Percentiles rank a stretch among this genome's conserved stretches.
phyloP scores from a whole-genome alignment of 2,797 vertebrate species.

The Rousettus madagascariensis region DNA sequence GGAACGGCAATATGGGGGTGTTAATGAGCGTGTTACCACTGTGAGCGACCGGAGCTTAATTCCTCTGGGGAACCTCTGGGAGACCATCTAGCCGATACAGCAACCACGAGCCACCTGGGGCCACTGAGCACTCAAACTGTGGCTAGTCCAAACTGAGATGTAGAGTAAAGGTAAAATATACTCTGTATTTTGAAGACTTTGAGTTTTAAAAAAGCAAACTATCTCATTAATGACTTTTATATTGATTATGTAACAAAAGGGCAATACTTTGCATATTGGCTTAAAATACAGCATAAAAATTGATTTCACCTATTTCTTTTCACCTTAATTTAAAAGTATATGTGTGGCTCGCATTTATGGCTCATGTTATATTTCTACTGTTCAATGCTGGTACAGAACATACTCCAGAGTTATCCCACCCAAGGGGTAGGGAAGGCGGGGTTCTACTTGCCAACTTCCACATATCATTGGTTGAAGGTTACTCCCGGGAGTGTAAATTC shows the following conservation, averaged over 20 bases:
- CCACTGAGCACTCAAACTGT: background rate
- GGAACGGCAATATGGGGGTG: background rate
- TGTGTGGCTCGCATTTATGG: background rate
- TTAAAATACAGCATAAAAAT: slow-evolving; percentile 28
- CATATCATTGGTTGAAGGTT: background rate
- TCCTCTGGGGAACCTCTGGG: background rate
- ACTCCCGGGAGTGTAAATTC: background rate
- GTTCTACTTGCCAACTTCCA: background rate
- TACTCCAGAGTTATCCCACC: background rate
- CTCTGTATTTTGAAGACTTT: background rate
- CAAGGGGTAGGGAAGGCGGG: background rate
- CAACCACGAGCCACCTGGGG: background rate
- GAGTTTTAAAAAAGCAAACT: background rate
- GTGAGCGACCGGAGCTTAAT: background rate
- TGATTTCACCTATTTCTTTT: background rate
- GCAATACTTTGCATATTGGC: background rate
- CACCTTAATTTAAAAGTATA: slow-evolving; percentile 1
- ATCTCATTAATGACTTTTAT: background rate
- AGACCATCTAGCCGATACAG: background rate
- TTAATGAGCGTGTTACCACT: background rate
- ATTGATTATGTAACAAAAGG: background rate
- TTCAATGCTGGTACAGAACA: background rate
- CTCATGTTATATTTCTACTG: background rate
- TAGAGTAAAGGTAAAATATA: background rate
- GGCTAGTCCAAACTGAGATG: background rate